Conservation (phyloP, 2,113 vertebrate genomes). For the Callionymus lyra region DNA sequence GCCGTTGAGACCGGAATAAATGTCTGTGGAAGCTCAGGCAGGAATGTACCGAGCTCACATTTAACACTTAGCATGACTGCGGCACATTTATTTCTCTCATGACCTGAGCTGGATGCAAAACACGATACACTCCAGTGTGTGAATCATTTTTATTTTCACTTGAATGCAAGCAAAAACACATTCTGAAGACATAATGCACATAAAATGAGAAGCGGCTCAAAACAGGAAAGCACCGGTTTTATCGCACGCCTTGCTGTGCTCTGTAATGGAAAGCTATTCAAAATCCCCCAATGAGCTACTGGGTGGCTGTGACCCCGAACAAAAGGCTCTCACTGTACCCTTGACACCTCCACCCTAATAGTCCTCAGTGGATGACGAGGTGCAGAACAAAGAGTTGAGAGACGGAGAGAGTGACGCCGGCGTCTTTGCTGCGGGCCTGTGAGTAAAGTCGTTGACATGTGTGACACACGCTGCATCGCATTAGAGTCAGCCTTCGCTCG, state of each 20-base stretch:
- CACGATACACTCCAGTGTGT: constrained; percentile 1
- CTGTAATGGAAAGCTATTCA: constrained; percentile 36
- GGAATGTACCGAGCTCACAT: too few species aligned
- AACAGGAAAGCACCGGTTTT: constrained; percentile 21
- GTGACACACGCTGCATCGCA: constrained; percentile 31
- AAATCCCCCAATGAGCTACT: constrained; percentile 33
- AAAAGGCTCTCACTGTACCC: constrained; percentile 45
- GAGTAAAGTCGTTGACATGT: constrained; percentile 10
- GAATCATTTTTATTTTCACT: constrained; percentile 1
- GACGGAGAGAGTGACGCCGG: too few species aligned
- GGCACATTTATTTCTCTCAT: too few species aligned
- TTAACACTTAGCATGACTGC: too few species aligned
- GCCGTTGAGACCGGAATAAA: constrained; percentile 14
- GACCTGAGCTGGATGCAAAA: constrained; percentile 9
- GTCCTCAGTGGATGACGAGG: constrained; percentile 25
- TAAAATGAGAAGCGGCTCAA: constrained; percentile 31
- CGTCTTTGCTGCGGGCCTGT: too few species aligned
- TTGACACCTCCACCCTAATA: constrained; percentile 33
- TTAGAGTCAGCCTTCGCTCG: constrained; percentile 33
- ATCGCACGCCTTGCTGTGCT: constrained; percentile 31
- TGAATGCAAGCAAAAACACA: too few species aligned
- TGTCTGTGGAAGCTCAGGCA: too few species aligned
- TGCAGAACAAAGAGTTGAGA: constrained; percentile 5
- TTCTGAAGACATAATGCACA: constrained; percentile 18
- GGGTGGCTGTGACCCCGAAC: constrained; percentile 40